These are phyloP conservation scores for Anas platyrhynchos DNA, from an alignment of 2,113 vertebrate species.

Conservation along the genomic window DNA sequence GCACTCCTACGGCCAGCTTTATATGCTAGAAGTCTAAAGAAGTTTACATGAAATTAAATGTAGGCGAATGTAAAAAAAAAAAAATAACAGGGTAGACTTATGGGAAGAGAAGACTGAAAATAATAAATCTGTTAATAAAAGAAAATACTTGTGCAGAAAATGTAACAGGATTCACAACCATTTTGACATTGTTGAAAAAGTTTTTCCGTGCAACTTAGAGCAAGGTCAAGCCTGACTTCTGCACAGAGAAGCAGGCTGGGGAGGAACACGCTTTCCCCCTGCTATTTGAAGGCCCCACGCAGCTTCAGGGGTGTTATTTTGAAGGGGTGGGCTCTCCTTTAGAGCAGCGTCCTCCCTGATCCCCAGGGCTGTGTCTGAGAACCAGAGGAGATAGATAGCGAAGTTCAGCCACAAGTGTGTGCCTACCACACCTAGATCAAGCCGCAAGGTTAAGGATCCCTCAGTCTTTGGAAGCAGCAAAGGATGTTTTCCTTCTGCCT, in stretches of 20 bases:
- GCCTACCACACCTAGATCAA: neutral
- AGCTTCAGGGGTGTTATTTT: neutral
- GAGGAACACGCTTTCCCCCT: neutral
- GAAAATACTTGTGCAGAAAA: constrained; percentile 19
- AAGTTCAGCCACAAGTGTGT: accelerated
- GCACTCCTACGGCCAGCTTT: neutral
- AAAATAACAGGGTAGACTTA: constrained; percentile 1
- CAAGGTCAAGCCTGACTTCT: neutral
- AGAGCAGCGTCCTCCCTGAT: accelerated
- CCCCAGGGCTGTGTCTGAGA: neutral
- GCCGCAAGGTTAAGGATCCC: neutral
- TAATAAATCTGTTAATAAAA: constrained; percentile 44
- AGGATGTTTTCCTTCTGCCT: neutral
- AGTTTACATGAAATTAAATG: neutral
- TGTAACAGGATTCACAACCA: accelerated
- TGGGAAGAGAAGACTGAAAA: constrained; percentile 12
- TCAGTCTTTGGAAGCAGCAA: neutral
- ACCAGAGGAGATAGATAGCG: neutral
- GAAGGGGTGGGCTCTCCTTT: neutral
- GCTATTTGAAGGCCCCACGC: accelerated
- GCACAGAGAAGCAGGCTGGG: neutral
- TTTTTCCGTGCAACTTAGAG: neutral
- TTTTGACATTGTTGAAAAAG: neutral
- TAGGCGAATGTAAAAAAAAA: constrained; percentile 21
- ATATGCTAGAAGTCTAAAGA: constrained; percentile 3